phyloP scores from a whole-genome alignment of 2,888 invertebrate species.

The Nasonia oneida region DNA sequence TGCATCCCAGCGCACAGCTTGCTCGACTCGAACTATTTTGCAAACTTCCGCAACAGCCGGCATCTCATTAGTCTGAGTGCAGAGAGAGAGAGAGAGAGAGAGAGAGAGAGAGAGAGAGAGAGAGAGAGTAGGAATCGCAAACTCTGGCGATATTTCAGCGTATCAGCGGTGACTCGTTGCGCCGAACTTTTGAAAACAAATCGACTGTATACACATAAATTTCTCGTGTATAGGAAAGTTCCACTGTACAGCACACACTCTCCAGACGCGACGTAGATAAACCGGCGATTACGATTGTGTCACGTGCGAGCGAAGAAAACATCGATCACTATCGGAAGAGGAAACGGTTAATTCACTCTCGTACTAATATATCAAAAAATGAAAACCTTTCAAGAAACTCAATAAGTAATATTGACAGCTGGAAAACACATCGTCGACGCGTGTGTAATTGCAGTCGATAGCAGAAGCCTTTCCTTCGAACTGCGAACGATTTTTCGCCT shows the following conservation, averaged over 20 bases:
- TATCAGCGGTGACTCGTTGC: not conserved
- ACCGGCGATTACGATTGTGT: conserved; percentile 7
- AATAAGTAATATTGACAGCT: not conserved
- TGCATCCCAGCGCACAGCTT: too few species aligned
- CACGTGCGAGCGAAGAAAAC: not conserved
- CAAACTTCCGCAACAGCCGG: not conserved
- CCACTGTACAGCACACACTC: conserved; percentile 4
- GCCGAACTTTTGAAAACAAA: conserved; percentile 22
- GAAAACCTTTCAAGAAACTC: not conserved
- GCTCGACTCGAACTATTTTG: not conserved
- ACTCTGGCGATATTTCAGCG: conserved; percentile 11
- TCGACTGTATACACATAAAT: not conserved
- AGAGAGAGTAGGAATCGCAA: conserved; percentile 1
- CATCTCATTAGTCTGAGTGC: not conserved
- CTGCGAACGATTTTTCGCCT: not conserved
- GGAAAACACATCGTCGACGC: not conserved
- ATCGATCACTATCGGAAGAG: not conserved
- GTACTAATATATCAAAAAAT: not conserved
- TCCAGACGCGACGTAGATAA: conserved; percentile 12
- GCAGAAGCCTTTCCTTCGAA: not conserved
- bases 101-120: not conserved
- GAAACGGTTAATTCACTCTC: not conserved
- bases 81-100: not conserved
- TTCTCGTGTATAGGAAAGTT: conserved; percentile 31
- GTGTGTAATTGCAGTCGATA: not conserved